Evolutionary conservation across 2,113 vertebrate genomes (phyloP).

Genomic region (Emydura subglobosa): DNA sequence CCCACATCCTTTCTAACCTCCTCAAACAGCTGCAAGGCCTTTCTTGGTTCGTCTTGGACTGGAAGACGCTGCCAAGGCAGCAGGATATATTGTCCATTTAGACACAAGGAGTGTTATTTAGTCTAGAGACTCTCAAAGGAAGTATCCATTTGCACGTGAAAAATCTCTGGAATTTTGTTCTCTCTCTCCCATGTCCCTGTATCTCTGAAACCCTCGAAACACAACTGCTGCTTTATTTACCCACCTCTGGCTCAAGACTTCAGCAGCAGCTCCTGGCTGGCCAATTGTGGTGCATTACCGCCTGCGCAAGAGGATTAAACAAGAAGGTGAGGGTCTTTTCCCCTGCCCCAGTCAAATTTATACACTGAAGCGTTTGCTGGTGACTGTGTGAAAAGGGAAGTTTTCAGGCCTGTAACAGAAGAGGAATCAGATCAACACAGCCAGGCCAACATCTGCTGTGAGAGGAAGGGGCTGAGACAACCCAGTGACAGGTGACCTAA

Average conservation of each 20-base stretch:
- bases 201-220: neutral
- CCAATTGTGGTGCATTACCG: neutral
- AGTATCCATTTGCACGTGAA: conserved; percentile 77
- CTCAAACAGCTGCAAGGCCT: neutral
- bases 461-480: neutral
- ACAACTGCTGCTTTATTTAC: conserved; percentile 10
- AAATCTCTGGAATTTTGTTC: conserved; percentile 77
- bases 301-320: no score
- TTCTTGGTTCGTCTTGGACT: neutral
- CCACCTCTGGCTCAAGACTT: neutral
- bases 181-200: conserved; percentile 15
- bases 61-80: conserved; percentile 46
- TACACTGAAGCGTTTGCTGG: neutral
- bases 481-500: neutral
- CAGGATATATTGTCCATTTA: conserved; percentile 40
- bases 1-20: neutral
- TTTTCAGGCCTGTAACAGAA: neutral
- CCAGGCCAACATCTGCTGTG: neutral
- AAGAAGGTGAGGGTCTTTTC: neutral
- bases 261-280: neutral
- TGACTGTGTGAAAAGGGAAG: neutral
- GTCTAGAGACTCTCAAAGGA: conserved; percentile 77
- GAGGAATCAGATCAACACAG: neutral
- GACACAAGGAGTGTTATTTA: conserved; percentile 76
- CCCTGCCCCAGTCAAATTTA: neutral